Base-by-base conservation (phyloP, 2,888 invertebrate genomes). In the Neria commutata region DNA sequence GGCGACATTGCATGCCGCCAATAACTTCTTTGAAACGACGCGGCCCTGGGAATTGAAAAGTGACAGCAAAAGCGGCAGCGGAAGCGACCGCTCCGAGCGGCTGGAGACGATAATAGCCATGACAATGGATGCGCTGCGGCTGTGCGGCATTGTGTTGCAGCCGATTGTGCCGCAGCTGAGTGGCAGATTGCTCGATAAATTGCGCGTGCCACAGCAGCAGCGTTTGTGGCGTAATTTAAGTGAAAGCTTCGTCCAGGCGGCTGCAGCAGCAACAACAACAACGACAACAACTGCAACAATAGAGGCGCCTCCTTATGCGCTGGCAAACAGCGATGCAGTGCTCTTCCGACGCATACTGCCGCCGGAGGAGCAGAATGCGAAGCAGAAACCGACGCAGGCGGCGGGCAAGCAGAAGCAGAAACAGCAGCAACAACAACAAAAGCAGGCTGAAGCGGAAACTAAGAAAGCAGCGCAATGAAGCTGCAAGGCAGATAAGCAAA, bases 31-130 rank as follows among this genome's bases (percentile, higher is more conserved):
- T 72, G 92, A 97, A 74, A 83, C 88, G 3, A 86, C 89, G 68
- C 89, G 91, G 77, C 98, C 98, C 0, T 99, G 98, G 98, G 87
- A 89, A 67, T 84, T 98, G 60, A 87, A 85, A 54, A 91, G 55
- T 16, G 63, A 55, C 49, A 59, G 40, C 51, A 55, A 16, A 21
- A 3, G 55, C 63, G 51, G 50, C 50, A 45, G 19, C 42, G 53
- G 46, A 49, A 40, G 19, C 34, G 6, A 2, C 4, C 6, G n/a
- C n/a, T 14, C 29, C 3, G 83, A 86, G 45, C 84, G 88, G 70
- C 81, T 94, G 1, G 86, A 90, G 72, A 87, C 88, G 16, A 87
- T 95, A 51, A 84, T 98, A 57, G 91, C 92, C 75, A 80, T 97
- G 46, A 89, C 92, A 21, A 84, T 97, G 83, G 97, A 98, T 82